Evolutionary conservation across 2,888 invertebrate species (phyloP).

Genomic region (Eretmocerus hayati): DNA sequence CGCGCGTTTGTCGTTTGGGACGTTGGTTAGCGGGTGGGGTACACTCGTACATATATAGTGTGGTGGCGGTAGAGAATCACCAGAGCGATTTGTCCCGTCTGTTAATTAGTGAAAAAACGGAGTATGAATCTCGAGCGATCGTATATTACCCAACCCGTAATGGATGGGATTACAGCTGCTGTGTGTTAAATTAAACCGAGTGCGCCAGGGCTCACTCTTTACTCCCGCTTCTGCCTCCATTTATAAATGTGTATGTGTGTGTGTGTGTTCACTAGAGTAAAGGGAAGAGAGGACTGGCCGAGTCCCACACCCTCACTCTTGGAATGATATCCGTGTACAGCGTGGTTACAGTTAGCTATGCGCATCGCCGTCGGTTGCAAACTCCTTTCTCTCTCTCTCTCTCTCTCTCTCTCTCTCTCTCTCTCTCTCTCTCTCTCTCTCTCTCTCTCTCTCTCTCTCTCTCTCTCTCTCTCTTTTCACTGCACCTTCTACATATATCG

Average conservation of each 20-base stretch:
- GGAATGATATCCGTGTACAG: not conserved
- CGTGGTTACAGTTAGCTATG: not conserved
- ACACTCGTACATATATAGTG: not conserved
- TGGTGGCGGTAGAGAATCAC: too few species aligned
- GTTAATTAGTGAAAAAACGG: conserved; percentile 49
- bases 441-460: too few species aligned
- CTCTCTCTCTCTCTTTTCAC: too few species aligned
- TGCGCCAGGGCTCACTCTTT: not conserved
- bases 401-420: too few species aligned
- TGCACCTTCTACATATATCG: conserved; percentile 14
- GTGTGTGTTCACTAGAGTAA: fast-evolving
- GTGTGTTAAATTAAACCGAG: conserved; percentile 48
- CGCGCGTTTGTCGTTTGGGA: conserved; percentile 5
- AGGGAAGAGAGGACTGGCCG: too few species aligned
- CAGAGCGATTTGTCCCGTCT: conserved; percentile 48
- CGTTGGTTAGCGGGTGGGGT: too few species aligned
- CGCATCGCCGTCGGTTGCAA: not conserved
- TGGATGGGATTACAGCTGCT: conserved; percentile 49
- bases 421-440: too few species aligned
- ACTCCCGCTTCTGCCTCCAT: not conserved
- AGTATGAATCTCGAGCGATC: conserved; percentile 49
- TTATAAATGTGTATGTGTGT: not conserved
- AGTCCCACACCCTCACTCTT: not conserved
- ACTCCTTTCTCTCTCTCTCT: conserved; percentile 1
- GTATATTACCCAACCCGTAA: conserved; percentile 46